Conservation (phyloP, 2,797 vertebrate genomes). For the Lithobates pipiens region DNA sequence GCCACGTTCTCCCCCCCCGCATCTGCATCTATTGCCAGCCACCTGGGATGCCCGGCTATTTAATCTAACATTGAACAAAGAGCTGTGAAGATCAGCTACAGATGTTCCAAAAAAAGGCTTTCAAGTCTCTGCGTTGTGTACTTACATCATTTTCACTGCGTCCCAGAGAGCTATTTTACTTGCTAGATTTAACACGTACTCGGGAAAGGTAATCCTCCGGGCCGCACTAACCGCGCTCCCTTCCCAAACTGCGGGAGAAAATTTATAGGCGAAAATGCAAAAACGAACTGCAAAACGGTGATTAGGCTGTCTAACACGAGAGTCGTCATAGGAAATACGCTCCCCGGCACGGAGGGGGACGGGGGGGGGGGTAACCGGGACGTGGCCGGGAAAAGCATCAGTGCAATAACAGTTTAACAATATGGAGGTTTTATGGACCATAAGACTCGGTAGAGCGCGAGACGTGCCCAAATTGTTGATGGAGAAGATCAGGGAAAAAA, state of each 20-base stretch:
- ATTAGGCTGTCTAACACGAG: no score
- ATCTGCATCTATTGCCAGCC: slow-evolving; percentile 18
- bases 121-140: slow-evolving; percentile 10
- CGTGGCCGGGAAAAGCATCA: no score
- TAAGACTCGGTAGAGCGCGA: not conserved
- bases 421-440: not conserved
- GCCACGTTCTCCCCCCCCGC: not conserved
- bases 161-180: not conserved
- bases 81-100: slow-evolving; percentile 52
- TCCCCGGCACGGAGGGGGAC: no score
- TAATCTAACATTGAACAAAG: slow-evolving; percentile 51
- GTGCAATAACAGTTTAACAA: not conserved
- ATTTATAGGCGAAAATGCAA: not conserved
- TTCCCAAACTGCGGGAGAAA: not conserved
- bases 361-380: no score
- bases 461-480: no score
- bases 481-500: no score
- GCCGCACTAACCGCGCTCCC: not conserved
- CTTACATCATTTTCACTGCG: not conserved
- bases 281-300: not conserved
- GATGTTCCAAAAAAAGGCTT: slow-evolving; percentile 36
- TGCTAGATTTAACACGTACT: slow-evolving; percentile 6
- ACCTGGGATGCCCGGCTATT: slow-evolving; percentile 30
- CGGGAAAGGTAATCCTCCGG: slow-evolving; percentile 9
- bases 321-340: no score